A percentile compares a stretch with the other conserved stretches of the same genome.
These are phyloP conservation scores for Oithona nana DNA, from an alignment of 2,888 invertebrate genomes.

Conservation along the genomic window DNA sequence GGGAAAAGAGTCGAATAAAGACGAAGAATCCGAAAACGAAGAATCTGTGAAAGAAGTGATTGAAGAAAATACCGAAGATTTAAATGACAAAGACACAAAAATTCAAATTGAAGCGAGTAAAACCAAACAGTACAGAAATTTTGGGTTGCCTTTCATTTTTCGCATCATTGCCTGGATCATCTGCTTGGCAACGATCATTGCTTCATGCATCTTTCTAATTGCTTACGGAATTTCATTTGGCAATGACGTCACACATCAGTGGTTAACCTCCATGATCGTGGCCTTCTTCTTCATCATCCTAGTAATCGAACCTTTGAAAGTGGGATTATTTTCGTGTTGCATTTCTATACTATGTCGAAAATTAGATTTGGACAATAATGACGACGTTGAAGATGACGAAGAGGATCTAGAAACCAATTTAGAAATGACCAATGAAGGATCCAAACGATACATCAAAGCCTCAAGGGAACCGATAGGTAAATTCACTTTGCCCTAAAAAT, in stretches of 20 bases:
- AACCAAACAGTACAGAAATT: too few relatives aligned
- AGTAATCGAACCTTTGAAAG: conserved; percentile 33
- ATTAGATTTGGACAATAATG: conserved; percentile 18
- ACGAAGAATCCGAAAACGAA: conserved; percentile 25
- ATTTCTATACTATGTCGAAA: background rate
- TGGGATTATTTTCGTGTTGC: conserved; percentile 20
- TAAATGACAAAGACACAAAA: conserved; percentile 31
- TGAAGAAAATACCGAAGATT: background rate
- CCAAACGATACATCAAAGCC: too few relatives aligned
- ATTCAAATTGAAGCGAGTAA: conserved; percentile 9
- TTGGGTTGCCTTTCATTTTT: conserved; percentile 24
- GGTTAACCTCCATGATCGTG: conserved; percentile 32
- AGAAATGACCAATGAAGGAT: too few relatives aligned
- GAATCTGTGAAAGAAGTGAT: background rate
- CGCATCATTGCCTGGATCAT: conserved; percentile 30
- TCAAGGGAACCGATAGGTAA: too few relatives aligned
- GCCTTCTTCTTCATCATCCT: conserved; percentile 32
- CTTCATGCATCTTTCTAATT: conserved; percentile 29
- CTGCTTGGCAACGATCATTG: conserved; percentile 26
- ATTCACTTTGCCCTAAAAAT: too few relatives aligned
- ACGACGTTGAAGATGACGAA: conserved; percentile 22
- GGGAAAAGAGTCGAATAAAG: too few relatives aligned
- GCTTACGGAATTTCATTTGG: conserved; percentile 30
- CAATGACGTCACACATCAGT: conserved; percentile 30
- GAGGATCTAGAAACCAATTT: conserved; percentile 21